Conservation (phyloP, 2,113 vertebrate genomes). For the Anseranas semipalmata region DNA sequence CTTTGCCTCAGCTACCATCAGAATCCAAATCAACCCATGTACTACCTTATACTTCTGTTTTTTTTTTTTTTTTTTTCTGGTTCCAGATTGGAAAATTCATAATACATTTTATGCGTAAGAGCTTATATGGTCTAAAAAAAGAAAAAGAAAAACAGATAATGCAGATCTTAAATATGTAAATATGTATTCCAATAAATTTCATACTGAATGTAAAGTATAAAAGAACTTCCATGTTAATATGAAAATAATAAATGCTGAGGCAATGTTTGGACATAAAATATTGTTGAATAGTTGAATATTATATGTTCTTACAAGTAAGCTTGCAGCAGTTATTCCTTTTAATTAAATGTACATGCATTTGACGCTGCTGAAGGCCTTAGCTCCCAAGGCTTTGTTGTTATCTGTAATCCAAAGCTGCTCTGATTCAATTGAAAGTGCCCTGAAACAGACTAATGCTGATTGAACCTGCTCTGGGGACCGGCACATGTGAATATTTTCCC, state of each 20-base stretch:
- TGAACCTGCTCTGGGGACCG: neutral
- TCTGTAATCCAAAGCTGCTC: neutral
- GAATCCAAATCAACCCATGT: neutral
- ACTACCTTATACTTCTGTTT: neutral
- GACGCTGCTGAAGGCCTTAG: neutral
- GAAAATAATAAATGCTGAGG: neutral
- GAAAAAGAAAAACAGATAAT: neutral
- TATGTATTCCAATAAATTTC: neutral
- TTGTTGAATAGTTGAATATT: constrained; percentile 11
- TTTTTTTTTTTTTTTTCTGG: neutral
- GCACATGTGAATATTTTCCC: neutral
- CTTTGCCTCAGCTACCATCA: neutral
- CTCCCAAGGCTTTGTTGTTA: neutral
- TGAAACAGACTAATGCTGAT: neutral
- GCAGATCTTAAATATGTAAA: constrained; percentile 20
- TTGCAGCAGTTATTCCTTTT: neutral
- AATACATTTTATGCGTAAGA: neutral
- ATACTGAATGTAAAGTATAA: neutral
- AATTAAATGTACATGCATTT: constrained; percentile 22
- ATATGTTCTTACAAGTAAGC: neutral
- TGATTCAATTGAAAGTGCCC: neutral
- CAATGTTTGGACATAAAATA: neutral
- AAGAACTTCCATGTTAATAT: neutral
- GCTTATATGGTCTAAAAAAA: neutral
- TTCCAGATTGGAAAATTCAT: neutral